Base-by-base conservation (phyloP, 2,113 vertebrate species). In the Stegastes partitus region DNA sequence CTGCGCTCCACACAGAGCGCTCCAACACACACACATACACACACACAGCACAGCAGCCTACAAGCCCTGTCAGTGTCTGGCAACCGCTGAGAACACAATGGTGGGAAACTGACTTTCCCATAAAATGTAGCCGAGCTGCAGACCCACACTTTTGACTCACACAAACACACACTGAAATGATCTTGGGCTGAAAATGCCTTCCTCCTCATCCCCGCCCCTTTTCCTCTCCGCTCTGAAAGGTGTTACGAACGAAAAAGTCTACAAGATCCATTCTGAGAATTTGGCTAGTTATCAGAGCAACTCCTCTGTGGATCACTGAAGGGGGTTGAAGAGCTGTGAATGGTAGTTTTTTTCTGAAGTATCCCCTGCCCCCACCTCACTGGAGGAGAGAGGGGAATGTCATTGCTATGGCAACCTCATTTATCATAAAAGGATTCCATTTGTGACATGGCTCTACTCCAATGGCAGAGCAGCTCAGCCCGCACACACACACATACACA, bases 371-470 rank as follows among this genome's bases (percentile, higher is more conserved):
- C 94, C 91, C 91, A 89, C 93, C 89, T 92, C 76, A 83, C 66
- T 82, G 50, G 53, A 91, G 88, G 90, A 93, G 90, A 88, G 85
- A 0, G 50, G 85, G 0, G 64, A 90, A 82, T 79, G 14, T 89
- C 90, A 95, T 94, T 94, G 91, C 96, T 94, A 95, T 95, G 94
- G 95, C 89, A 94, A 95, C 95, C 92, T 92, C 87, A 92, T 91
- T 88, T 91, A 89, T 51, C 94, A 95, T 94, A 93, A 93, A 95
- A 94, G 94, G 91, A 94, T 91, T 94, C 77, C 85, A 77, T 85
- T 79, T 89, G 91, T 83, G 89, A 93, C 76, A 91, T 75, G 68
- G 91, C 82, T 78, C 89, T 81, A 77, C 78, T 91, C 68, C 83
- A 93, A 90, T 92, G 79, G 86, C 79, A 84, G 77, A 89, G 80